Conservation (phyloP, 2,113 vertebrate species). For the Capricornis sumatraensis region DNA sequence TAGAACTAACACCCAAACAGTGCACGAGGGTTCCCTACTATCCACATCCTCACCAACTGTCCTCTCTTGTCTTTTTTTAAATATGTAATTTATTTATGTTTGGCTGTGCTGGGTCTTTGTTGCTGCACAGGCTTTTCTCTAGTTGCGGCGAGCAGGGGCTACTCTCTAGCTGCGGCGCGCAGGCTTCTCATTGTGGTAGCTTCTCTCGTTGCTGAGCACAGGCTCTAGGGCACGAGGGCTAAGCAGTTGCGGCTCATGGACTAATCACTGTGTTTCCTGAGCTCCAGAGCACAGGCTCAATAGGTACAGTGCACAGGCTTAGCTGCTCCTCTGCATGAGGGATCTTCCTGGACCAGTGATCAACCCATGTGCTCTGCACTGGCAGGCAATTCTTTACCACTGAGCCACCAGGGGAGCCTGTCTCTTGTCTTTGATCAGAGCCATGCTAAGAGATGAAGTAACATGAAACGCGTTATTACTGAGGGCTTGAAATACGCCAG, state of each 20-base stretch:
- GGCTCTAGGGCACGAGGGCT: neutral
- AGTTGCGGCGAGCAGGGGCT: neutral
- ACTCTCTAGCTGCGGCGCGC: fast-evolving
- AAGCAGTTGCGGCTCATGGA: neutral
- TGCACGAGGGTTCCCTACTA: neutral
- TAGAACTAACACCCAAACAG: neutral
- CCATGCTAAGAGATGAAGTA: neutral
- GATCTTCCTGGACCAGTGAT: neutral
- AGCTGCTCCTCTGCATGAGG: neutral
- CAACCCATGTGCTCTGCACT: neutral
- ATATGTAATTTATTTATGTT: neutral
- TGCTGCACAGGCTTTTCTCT: neutral
- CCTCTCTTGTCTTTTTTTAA: neutral
- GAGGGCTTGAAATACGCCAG: neutral
- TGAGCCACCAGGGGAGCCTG: neutral
- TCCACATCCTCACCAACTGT: neutral
- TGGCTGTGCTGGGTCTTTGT: neutral
- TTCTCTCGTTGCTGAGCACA: neutral
- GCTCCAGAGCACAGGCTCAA: neutral
- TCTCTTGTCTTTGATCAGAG: neutral
- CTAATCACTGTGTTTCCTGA: neutral
- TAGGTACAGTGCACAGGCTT: neutral
- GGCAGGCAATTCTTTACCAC: neutral
- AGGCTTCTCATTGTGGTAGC: neutral
- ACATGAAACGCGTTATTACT: neutral